phyloP scores from a whole-genome alignment of 2,113 vertebrate genomes.

The Chloroceryle aenea region DNA sequence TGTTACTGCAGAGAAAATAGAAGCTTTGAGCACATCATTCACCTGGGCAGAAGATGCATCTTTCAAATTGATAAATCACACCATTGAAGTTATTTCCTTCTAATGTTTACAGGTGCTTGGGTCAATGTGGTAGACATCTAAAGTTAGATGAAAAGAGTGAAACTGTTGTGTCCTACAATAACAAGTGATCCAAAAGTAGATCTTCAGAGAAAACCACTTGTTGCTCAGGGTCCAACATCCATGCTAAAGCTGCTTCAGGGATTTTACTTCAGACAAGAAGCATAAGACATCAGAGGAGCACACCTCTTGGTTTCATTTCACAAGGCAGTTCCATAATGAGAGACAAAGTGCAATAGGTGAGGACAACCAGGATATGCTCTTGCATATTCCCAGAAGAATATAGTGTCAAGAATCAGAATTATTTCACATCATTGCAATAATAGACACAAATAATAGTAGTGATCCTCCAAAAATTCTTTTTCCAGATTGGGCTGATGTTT shows the following conservation, averaged over 20 bases:
- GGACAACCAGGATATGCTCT: neutral
- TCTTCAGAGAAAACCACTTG: neutral
- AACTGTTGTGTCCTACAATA: neutral
- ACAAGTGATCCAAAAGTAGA: neutral
- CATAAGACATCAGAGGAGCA: neutral
- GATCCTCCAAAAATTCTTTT: neutral
- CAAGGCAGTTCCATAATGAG: neutral
- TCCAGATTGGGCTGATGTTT: neutral
- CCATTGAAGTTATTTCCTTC: neutral
- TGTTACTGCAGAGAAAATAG: neutral
- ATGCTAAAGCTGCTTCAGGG: neutral
- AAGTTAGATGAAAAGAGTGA: neutral
- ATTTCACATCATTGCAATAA: neutral
- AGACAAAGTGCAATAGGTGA: neutral
- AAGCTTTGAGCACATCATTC: neutral
- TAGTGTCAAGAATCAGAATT: neutral
- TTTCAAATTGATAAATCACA: neutral
- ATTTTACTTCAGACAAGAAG: neutral
- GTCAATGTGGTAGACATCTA: neutral
- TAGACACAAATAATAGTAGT: neutral
- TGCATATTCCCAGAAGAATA: neutral
- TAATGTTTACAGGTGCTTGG: neutral
- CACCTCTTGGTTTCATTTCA: neutral
- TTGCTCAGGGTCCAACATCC: neutral
- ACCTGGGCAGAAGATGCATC: neutral